These are phyloP conservation scores for Isaurus tuberculatus DNA, from an alignment of 92 coral and sea anemone species.

Conservation along the genomic window DNA sequence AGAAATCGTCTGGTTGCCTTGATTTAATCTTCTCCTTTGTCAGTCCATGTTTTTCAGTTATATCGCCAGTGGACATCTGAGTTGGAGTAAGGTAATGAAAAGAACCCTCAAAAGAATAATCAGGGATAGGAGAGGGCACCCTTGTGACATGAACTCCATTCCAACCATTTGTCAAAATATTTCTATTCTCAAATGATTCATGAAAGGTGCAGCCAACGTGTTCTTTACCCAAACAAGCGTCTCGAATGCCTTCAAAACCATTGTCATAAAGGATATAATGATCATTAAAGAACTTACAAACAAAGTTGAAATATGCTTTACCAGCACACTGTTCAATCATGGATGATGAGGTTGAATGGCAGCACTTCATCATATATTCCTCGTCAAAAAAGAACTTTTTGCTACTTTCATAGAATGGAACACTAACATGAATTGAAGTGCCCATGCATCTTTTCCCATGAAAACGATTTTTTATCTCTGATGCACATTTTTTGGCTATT, in stretches of 20 bases:
- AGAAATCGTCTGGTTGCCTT: conserved; percentile 43
- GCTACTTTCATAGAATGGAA: conserved; percentile 30
- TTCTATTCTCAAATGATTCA: neutral
- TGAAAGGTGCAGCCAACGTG: conserved; percentile 24
- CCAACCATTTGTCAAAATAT: neutral
- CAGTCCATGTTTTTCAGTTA: conserved; percentile 24
- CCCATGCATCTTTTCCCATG: conserved; percentile 56
- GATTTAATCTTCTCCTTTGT: neutral
- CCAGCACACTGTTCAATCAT: conserved; percentile 53
- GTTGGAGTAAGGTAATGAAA: conserved; percentile 11
- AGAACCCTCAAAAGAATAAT: neutral
- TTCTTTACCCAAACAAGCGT: conserved; percentile 20
- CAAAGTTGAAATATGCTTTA: conserved; percentile 45
- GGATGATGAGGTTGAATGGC: conserved; percentile 24
- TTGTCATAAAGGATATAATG: conserved; percentile 47
- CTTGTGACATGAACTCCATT: conserved; percentile 37
- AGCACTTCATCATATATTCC: conserved; percentile 53
- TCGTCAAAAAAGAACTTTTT: conserved; percentile 59
- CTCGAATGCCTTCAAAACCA: conserved; percentile 55
- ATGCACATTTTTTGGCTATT: conserved; percentile 43
- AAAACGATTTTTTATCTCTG: conserved; percentile 22
- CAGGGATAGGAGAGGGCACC: conserved; percentile 29
- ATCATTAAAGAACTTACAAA: conserved; percentile 4
- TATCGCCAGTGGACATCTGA: neutral
- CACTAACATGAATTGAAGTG: conserved; percentile 33